A percentile compares a stretch with the other conserved stretches of the same genome.
These are phyloP conservation scores for Glaucidium brasilianum DNA, from an alignment of 2,113 vertebrate species.

Conservation along the genomic window DNA sequence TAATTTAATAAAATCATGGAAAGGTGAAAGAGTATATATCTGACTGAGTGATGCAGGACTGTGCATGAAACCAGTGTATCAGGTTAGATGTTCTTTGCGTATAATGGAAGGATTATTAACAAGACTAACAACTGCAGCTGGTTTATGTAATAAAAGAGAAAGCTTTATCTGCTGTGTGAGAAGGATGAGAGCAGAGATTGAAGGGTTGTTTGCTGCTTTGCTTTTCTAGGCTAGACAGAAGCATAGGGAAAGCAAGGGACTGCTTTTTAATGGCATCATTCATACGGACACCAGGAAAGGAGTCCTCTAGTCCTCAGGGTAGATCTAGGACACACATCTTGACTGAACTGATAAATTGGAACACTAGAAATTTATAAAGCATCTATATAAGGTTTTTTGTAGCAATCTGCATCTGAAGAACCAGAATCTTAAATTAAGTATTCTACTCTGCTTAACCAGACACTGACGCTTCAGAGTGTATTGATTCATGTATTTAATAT, in stretches of 20 bases:
- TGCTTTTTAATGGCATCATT: not conserved
- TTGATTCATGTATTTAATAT: not conserved
- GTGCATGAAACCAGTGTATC: not conserved
- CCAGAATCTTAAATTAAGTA: not conserved
- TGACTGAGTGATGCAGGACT: not conserved
- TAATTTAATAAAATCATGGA: not conserved
- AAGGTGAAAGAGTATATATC: not conserved
- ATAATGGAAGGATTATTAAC: not conserved
- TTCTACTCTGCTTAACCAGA: not conserved
- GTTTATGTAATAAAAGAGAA: not conserved
- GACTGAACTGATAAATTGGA: not conserved
- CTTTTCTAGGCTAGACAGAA: not conserved
- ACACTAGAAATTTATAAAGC: not conserved
- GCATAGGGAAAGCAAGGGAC: not conserved
- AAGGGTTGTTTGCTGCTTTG: not conserved
- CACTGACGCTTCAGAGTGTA: not conserved
- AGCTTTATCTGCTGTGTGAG: not conserved
- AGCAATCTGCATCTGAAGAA: not conserved
- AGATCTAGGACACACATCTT: not conserved
- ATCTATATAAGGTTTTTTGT: not conserved
- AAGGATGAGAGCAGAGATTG: not conserved
- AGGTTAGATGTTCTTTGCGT: not conserved
- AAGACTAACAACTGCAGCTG: not conserved
- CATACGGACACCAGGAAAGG: not conserved
- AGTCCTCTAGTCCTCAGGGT: not conserved